phyloP scores from a whole-genome alignment of 2,888 invertebrate genomes.

The Zygothrica quintamaculata region DNA sequence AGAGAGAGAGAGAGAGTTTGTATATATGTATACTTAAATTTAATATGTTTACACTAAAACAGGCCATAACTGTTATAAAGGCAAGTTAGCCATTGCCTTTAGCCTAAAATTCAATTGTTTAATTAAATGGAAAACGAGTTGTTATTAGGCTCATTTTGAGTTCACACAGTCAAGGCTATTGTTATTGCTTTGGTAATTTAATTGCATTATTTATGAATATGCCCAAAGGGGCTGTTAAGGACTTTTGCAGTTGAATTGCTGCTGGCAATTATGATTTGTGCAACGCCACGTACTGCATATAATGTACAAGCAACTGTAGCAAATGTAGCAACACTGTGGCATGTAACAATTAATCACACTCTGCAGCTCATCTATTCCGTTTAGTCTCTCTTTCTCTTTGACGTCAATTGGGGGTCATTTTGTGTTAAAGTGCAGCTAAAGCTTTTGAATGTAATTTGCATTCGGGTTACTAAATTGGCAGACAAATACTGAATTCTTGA shows the following conservation, averaged over 20 bases:
- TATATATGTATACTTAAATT: background rate
- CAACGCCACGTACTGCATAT: slow-evolving; percentile 51
- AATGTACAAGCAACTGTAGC: too few species aligned
- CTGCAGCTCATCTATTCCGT: background rate
- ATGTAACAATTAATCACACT: slow-evolving; percentile 46
- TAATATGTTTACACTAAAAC: background rate
- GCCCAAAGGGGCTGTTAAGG: slow-evolving; percentile 41
- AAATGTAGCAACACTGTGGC: too few species aligned
- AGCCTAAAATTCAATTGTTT: slow-evolving; percentile 55
- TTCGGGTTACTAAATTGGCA: slow-evolving; percentile 58
- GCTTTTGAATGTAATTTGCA: slow-evolving; percentile 56
- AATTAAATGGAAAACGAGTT: slow-evolving; percentile 68
- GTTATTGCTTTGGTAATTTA: slow-evolving; percentile 60
- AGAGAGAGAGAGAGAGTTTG: too few species aligned
- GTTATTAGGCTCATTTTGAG: slow-evolving; percentile 38
- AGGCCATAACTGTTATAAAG: background rate
- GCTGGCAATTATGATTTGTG: slow-evolving; percentile 54
- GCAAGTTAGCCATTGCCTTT: slow-evolving; percentile 44
- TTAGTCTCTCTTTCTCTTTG: slow-evolving; percentile 1
- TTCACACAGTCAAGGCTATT: slow-evolving; percentile 21
- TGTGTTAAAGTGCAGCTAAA: slow-evolving; percentile 38
- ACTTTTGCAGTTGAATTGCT: slow-evolving; percentile 43
- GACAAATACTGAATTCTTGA: slow-evolving; percentile 50
- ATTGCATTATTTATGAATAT: slow-evolving; percentile 68
- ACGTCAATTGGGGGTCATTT: slow-evolving; percentile 73